Evolutionary conservation across 1,140 invertebrate genomes (phyloP), one percentile per base, ranked within the genome.

Genomic region (Calliphora vicina): DNA sequence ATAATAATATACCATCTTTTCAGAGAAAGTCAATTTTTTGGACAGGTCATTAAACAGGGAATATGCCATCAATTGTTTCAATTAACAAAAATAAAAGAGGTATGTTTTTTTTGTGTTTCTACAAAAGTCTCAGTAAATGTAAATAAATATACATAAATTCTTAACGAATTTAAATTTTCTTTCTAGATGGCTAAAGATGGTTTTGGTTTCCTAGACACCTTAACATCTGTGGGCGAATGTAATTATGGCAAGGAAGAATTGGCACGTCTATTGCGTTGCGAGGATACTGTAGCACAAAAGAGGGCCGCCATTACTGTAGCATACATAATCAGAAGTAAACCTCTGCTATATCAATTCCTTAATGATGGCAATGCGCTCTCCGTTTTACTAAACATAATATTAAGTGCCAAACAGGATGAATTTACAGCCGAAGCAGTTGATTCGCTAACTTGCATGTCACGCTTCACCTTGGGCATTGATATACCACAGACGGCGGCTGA

Each of bases 1-100:
- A n/a, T n/a, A n/a, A n/a, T n/a, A n/a, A n/a, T n/a, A n/a, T n/a
- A n/a, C n/a, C n/a, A n/a, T 26, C 15, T 35, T 84, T 84, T 1
- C 27, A 90, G 89, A 27, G 89, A 90, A 26, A 90, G 88, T 84
- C 87, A 90, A 82, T 90, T 90, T 72, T 91, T 91, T 85, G 89
- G 88, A 0, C 85, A 90, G 76, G 88, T 90, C 12, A 86, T 91
- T 25, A 89, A 88, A 82, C 88, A 88, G 45, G 87, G 89, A 12
- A 87, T 90, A 29, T 86, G 88, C 1, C 88, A 90, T 85, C 86
- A 90, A 78, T 78, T 91, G 0, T 90, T 87, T 83, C 88, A 90
- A 29, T 83, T 90, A 8, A 89, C 89, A 61, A 88, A 88, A 84
- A 83, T 86, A 26, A 86, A 87, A 1, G 89, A 90, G 83, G 89